phyloP scores from a whole-genome alignment of 2,113 vertebrate species.

The Neotoma lepida region DNA sequence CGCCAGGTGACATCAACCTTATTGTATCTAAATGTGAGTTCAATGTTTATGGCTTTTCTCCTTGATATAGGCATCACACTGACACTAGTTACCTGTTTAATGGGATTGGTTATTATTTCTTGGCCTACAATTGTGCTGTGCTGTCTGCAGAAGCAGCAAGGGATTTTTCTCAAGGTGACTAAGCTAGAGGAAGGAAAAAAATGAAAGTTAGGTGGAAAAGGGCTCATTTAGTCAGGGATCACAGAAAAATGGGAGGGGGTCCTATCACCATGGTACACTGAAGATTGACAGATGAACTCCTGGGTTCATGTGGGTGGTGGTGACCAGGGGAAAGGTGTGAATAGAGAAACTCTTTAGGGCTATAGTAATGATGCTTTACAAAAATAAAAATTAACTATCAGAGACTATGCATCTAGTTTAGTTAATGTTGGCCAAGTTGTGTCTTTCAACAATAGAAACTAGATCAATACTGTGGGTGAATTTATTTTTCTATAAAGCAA shows the following conservation, averaged over 20 bases:
- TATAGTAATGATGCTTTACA: background rate
- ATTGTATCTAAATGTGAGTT: constrained; percentile 10
- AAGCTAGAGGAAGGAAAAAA: constrained; percentile 3
- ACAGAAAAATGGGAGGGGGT: background rate
- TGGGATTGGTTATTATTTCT: background rate
- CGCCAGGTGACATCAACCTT: background rate
- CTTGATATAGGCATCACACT: background rate
- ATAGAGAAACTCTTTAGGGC: background rate
- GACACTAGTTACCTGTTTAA: background rate
- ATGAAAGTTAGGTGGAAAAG: background rate
- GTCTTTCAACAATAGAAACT: background rate
- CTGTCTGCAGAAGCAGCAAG: constrained; percentile 3
- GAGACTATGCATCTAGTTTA: background rate
- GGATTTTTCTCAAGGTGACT: constrained; percentile 3
- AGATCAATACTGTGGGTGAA: background rate
- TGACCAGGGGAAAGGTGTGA: background rate
- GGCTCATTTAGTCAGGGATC: background rate
- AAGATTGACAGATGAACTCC: background rate
- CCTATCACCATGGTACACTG: background rate
- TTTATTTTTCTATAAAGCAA: background rate
- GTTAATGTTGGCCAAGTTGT: background rate
- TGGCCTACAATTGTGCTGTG: constrained; percentile 30
- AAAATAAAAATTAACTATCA: background rate
- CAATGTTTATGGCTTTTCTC: background rate
- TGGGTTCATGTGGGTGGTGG: background rate